Base-by-base conservation (phyloP, 2,888 invertebrate genomes). In the Brassicogethes aeneus region DNA sequence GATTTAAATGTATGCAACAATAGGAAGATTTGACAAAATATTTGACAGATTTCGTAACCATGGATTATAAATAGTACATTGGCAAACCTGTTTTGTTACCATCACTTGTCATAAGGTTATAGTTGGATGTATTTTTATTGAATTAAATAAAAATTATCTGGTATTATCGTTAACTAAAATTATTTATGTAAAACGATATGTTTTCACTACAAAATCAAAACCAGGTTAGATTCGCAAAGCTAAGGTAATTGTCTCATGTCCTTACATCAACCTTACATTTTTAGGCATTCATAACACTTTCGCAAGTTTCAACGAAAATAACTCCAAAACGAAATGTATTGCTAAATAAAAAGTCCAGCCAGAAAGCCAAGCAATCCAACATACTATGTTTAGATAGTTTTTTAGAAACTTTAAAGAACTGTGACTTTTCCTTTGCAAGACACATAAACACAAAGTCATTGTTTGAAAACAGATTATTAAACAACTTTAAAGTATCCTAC, bases 201-300 rank as follows among this genome's bases (percentile, higher is more conserved):
- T 71, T 70, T 60, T 64, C 70, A 47, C 53, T 70, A 45, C 70
- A 70, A 58, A 69, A 68, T 57, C 70, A 70, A 59, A 71, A 71
- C 59, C 71, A 71, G 67, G 71, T 70, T 56, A 60, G 55, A n/a
- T n/a, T n/a, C n/a, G n/a, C n/a, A n/a, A n/a, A n/a, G n/a, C n/a
- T n/a, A n/a, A n/a, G n/a, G n/a, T n/a, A n/a, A n/a, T n/a, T n/a
- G n/a, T n/a, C n/a, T n/a, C n/a, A n/a, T n/a, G n/a, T n/a, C n/a
- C n/a, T 42, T 38, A 36, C 32, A 34, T 40, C 43, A 42, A 32
- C 15, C 36, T 37, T 17, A 17, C n/a, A 34, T 44, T 47, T 46
- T 34, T 32, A 50, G 50, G 50, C 52, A 35, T 51, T 54, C 32
- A 35, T 33, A 46, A 66, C 67, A 41, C 59, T 70, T 44, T 67